phyloP scores from a whole-genome alignment of 2,888 invertebrate species.

The Hyalella azteca region DNA sequence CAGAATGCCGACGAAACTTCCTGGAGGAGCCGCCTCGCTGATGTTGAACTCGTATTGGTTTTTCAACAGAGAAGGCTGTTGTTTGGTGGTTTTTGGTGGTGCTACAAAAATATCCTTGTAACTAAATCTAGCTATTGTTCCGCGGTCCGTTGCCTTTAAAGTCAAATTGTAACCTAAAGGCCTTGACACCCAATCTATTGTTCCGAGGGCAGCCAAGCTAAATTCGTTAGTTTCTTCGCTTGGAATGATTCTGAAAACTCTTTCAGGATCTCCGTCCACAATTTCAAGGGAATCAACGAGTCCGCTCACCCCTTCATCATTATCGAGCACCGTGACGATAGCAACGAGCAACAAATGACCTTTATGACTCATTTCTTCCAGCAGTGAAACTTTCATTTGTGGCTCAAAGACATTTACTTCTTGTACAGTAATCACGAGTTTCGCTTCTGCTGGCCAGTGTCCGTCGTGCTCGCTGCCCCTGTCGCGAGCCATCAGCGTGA shows the following conservation, averaged over 20 bases:
- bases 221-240: conserved; percentile 65
- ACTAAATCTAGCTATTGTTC: conserved; percentile 77
- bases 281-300: conserved; percentile 82
- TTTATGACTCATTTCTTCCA: conserved; percentile 81
- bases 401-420: conserved; percentile 87
- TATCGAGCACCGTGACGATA: conserved; percentile 82
- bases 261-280: conserved; percentile 86
- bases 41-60: conserved; percentile 84
- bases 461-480: conserved; percentile 74
- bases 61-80: conserved; percentile 79
- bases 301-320: conserved; percentile 84
- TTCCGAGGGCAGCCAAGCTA: conserved; percentile 61
- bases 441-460: conserved; percentile 78
- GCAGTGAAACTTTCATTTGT: conserved; percentile 78
- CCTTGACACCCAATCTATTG: conserved; percentile 62
- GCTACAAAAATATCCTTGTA: conserved; percentile 82
- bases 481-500: conserved; percentile 83
- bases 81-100: conserved; percentile 81
- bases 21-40: conserved; percentile 85
- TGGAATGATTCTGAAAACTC: conserved; percentile 80
- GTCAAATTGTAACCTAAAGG: conserved; percentile 87
- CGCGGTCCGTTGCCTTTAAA: conserved; percentile 81
- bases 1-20: conserved; percentile 84
- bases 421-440: conserved; percentile 65
- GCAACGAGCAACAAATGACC: conserved; percentile 85